Evolutionary conservation across 2,888 invertebrate genomes (phyloP), one percentile per base, ranked within the genome.

Genomic region (Spilarctia lutea): DNA sequence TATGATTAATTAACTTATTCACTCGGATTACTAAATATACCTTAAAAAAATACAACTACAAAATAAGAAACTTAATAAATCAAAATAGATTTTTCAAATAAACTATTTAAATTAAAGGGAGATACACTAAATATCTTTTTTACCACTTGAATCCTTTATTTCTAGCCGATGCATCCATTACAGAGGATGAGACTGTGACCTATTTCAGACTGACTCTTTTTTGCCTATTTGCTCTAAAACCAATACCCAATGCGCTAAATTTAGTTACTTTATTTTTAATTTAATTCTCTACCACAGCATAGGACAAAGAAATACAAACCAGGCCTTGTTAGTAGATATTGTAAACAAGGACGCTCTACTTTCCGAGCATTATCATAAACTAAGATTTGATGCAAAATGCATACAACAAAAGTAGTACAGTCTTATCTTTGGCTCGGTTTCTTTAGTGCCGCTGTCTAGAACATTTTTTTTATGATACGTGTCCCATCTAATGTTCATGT

Each of bases 401-500:
- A 35, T 42, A 56, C 45, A 71, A 65, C 56, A 66, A 65, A 70
- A 67, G 72, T 67, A 45, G 72, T 27, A 56, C 69, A 72, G 48
- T 65, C 56, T 82, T 82, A 81, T 82, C 81, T 66, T n/a, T 78
- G 73, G 68, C 77, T 74, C 71, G 65, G 35, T 70, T 67, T 72
- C 65, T 72, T 69, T 66, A 52, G 65, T 68, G 27, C 63, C 39
- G 4, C 30, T n/a, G 27, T 30, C 27, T 45, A 18, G 39, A 27
- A 45, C 18, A 42, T 30, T 20, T 30, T 63, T 63, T 60, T 63
- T 0, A 27, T 60, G 3, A 6, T 56, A 27, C 16, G n/a, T 27
- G 13, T n/a, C 56, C 10, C n/a, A n/a, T 56, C 56, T n/a, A 56
- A 56, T 56, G 27, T 56, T 13, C 10, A 56, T 56, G 56, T 56